Conservation (phyloP, 2,888 invertebrate genomes). For the Luperina nickerlii region DNA sequence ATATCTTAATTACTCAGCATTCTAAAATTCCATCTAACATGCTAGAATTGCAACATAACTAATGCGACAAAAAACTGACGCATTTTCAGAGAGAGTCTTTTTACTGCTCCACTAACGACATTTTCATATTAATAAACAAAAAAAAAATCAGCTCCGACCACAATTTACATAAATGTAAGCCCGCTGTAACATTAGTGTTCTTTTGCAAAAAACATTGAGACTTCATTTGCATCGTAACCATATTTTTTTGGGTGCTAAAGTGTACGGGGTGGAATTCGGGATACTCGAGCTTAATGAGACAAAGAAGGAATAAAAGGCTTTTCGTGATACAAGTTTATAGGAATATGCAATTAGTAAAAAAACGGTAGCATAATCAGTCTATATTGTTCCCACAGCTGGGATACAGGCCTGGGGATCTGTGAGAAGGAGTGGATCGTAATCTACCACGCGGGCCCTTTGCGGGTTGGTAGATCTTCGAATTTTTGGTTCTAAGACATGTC, state of each 20-base stretch:
- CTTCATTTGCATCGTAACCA: constrained; percentile 67
- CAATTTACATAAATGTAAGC: constrained; percentile 68
- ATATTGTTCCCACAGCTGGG: too few species aligned
- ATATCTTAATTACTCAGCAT: neutral
- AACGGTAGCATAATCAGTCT: neutral
- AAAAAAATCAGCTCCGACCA: constrained; percentile 41
- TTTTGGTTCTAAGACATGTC: too few species aligned
- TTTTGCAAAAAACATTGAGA: constrained; percentile 62
- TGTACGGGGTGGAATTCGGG: constrained; percentile 18
- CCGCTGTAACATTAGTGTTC: constrained; percentile 60
- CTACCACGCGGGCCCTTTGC: too few species aligned
- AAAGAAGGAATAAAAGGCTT: too few species aligned
- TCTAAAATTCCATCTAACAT: constrained; percentile 23
- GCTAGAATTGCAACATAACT: constrained; percentile 27
- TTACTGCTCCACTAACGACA: constrained; percentile 57
- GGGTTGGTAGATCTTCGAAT: too few species aligned
- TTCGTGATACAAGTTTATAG: too few species aligned
- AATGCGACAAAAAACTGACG: constrained; percentile 29
- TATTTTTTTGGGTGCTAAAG: constrained; percentile 58
- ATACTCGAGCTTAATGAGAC: neutral
- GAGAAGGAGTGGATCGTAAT: too few species aligned
- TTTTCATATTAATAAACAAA: constrained; percentile 66
- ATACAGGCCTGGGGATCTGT: too few species aligned
- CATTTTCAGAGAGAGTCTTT: constrained; percentile 18
- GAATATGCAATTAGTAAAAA: too few species aligned